A percentile compares a stretch with the other conserved stretches of the same genome.
phyloP scores from a whole-genome alignment of 2,888 invertebrate genomes.

The Limnephilus marmoratus region DNA sequence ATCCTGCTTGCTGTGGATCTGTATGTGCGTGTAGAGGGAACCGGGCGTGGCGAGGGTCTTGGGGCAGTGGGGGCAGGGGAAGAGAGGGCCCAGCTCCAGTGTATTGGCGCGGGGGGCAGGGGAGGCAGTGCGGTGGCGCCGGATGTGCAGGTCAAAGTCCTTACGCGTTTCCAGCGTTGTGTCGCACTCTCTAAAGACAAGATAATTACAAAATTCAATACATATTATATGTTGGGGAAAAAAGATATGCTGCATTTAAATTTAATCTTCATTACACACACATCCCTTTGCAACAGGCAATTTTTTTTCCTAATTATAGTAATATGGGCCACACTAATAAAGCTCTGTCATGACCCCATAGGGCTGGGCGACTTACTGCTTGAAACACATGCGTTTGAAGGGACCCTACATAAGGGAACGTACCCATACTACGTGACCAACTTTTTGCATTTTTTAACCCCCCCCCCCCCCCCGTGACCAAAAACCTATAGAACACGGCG shows the following conservation, averaged over 20 bases:
- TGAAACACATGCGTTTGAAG: too few relatives aligned
- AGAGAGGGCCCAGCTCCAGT: constrained; percentile 36
- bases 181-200: constrained; percentile 15
- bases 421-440: too few relatives aligned
- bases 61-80: constrained; percentile 40
- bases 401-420: too few relatives aligned
- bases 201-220: neutral
- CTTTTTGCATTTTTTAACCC: too few relatives aligned
- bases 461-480: too few relatives aligned
- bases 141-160: constrained; percentile 40
- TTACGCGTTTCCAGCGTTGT: constrained; percentile 11
- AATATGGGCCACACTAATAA: too few relatives aligned
- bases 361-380: too few relatives aligned
- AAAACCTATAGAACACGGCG: too few relatives aligned
- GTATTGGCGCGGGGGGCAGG: neutral
- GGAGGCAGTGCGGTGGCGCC: neutral
- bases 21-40: constrained; percentile 26
- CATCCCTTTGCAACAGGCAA: too few relatives aligned
- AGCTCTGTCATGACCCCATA: too few relatives aligned
- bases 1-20: constrained; percentile 28
- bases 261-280: too few relatives aligned
- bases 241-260: neutral
- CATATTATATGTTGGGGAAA: neutral
- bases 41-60: constrained; percentile 35
- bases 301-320: too few relatives aligned